Evolutionary conservation across 2,888 invertebrate genomes (phyloP), one percentile per base, ranked within the genome.

Genomic region (Ormyrus thymus): DNA sequence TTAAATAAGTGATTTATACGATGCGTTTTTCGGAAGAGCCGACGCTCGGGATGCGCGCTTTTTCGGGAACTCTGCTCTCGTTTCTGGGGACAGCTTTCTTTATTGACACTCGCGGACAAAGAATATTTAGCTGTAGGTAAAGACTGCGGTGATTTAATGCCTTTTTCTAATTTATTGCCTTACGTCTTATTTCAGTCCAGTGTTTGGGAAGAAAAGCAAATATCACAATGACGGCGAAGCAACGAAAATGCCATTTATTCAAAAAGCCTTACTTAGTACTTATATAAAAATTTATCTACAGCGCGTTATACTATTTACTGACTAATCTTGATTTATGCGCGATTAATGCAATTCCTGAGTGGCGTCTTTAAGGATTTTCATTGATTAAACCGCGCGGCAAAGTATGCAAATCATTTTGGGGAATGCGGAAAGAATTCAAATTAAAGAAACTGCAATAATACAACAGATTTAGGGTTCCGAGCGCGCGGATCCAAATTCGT

Each of bases 1-100:
- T 78, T 66, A 78, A 77, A 78, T 65, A 48, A 15, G 7, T 78
- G 75, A 80, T 77, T 80, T 77, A 80, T 77, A 50, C 11, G 46
- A 50, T 55, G 71, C 65, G 66, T 71, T 75, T 79, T 79, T 68
- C 7, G 65, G 65, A 69, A 29, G 29, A 29, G 29, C 29, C 29
- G 29, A 29, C 0, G 29, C 29, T 29, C 29, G 29, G 29, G 29
- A 29, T 29, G 29, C 29, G 29, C 29, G 29, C 29, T 29, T 29
- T 29, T 29, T 29, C 45, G n/a, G 48, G 62, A 73, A 56, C 7
- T 72, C 72, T 6, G 71, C 51, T 79, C 65, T 46, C 65, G 66
- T 51, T 79, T 65, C 29, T 66, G 29, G 56, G 51, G 48, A 29
- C 29, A 29, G 29, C 29, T 29, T 46, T 9, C 11, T 64, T 55